Base-by-base conservation (phyloP, 2,888 invertebrate genomes). In the Pristionchus fissidentatus region DNA sequence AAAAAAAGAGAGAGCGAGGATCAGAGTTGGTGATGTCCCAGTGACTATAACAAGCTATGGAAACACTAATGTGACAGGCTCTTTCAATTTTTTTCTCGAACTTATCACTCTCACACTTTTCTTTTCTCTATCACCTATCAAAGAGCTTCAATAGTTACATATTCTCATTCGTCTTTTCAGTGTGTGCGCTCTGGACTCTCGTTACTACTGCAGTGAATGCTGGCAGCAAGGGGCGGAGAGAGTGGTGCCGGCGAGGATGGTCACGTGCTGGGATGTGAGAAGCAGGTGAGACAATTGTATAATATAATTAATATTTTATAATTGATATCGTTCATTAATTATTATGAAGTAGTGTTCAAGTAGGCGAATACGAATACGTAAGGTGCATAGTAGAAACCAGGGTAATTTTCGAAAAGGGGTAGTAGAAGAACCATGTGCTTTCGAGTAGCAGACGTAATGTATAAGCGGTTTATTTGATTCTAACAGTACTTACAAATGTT, bases 201-300 rank as follows among this genome's bases (percentile, higher is more conserved):
- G 95, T 88, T 97, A 97, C 93, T 98, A 95, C 93, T 99, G 98
- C 93, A 94, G 95, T 75, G 95, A 95, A 85, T 99, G 98, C 92
- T 89, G 87, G 85, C 87, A 87, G 55, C 83, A 85, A 49, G 88
- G 90, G n/a, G 83, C 62, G 62, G 83, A 83, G 49, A 49, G 73
- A 26, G 55, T 55, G 15, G 73, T 83, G 49, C 83, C 83, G 3
- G 32, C 52, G 0, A 94, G 96, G 89, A 95, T 98, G 55, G 95
- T 97, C 84, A 96, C 96, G 92, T 97, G 97, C 92, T 98, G 97
- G 97, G 97, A 98, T 93, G 96, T 97, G 88, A 89, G 57, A 22
- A 75, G 73, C 55, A 81, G 55, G 83, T 83, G 38, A 46, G 82
- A 1, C n/a, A n/a, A n/a, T n/a, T n/a, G n/a, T n/a, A n/a, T n/a